Conservation (phyloP, 2,888 invertebrate species). For the Aelia acuminata region DNA sequence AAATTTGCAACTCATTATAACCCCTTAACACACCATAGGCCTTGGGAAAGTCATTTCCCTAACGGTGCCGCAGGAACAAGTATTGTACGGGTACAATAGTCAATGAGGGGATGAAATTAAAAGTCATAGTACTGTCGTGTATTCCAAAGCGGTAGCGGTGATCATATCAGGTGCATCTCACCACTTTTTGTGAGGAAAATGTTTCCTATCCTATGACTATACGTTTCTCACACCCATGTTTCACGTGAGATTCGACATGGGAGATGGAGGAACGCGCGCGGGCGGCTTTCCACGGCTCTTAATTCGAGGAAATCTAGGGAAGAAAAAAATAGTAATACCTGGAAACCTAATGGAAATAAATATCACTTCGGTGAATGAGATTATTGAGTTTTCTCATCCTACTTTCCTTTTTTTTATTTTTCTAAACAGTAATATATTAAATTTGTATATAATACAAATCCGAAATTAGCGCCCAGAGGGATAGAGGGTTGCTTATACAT, state of each 20-base stretch:
- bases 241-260: conserved; percentile 49
- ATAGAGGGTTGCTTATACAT: too few relatives aligned
- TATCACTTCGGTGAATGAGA: background rate
- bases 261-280: conserved; percentile 3
- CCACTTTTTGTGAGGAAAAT: conserved; percentile 23
- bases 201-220: conserved; percentile 49
- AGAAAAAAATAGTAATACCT: conserved; percentile 4
- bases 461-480: too few relatives aligned
- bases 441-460: too few relatives aligned
- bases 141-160: background rate
- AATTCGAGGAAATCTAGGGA: background rate
- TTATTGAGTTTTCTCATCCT: background rate
- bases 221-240: conserved; percentile 45
- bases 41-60: background rate
- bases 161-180: conserved; percentile 1
- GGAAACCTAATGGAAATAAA: conserved; percentile 13
- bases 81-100: background rate
- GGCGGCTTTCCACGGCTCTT: conserved; percentile 20
- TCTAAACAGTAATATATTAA: background rate
- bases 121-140: conserved; percentile 39
- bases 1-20: background rate
- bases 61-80: background rate
- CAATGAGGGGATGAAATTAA: conserved; percentile 35
- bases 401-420: background rate
- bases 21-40: background rate